These are phyloP conservation scores for Callipepla californica DNA, from an alignment of 2,113 vertebrate genomes.

Conservation along the genomic window DNA sequence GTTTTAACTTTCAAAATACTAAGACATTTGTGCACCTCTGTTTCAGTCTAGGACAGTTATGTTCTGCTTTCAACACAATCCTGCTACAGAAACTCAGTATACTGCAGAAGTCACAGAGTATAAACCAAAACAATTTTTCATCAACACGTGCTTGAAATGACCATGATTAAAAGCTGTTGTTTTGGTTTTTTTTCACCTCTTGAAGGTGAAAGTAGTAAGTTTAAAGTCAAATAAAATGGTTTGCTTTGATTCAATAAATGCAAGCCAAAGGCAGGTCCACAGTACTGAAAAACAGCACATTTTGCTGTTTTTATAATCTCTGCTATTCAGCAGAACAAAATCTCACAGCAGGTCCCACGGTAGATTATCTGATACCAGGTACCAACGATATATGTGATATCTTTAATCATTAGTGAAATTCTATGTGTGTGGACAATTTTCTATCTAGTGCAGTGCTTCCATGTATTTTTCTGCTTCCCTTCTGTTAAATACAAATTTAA, in stretches of 20 bases:
- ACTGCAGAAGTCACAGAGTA: not conserved
- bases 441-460: not conserved
- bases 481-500: not conserved
- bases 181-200: not conserved
- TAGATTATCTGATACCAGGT: not conserved
- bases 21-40: not conserved
- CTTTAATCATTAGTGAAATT: not conserved
- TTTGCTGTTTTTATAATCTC: not conserved
- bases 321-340: not conserved
- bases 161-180: not conserved
- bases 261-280: not conserved
- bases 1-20: not conserved
- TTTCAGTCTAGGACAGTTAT: not conserved
- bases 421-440: no score
- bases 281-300: not conserved
- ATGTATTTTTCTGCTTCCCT: not conserved
- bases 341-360: not conserved
- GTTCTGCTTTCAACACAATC: not conserved
- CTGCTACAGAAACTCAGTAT: not conserved
- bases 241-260: conserved; percentile 2
- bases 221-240: not conserved
- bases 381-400: not conserved
- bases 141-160: not conserved
- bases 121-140: not conserved
- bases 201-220: not conserved